Evolutionary conservation across 2,797 vertebrate genomes (phyloP), one percentile per base, ranked within the genome.

Genomic region (Scleropages formosus): DNA sequence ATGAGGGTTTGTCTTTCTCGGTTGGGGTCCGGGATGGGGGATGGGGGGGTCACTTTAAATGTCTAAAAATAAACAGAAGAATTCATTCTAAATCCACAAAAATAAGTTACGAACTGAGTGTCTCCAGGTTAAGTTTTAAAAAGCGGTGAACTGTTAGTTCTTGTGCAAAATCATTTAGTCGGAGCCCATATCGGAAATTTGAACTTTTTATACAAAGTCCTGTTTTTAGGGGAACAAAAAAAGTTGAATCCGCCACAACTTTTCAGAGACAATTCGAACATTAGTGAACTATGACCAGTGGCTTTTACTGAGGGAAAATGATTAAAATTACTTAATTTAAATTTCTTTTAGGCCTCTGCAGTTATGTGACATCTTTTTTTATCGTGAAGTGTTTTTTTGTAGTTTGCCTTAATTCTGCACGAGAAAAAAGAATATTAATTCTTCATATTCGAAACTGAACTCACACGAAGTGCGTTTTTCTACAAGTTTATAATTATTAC

Each of bases 1-100:
- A 63, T 47, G 72, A 26, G 13, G 69, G 79, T 78, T 83, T 51
- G 73, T 74, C 51, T 69, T 69, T 53, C 47, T 13, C 46, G 11
- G 18, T 46, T 22, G 47, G 67, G 67, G 13, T 49, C 20, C 15
- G 63, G 63, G 27, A 22, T 26, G 24, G 66, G 49, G 66, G 44
- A 3, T 12, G 49, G 22, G 20, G 44, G 46, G 11, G n/a, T 47
- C 22, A 2, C 6, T 39, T 27, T 69, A 4, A 16, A 26, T 63
- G 15, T 63, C 63, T 24, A 49, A n/a, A n/a, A n/a, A n/a, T n/a
- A n/a, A n/a, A n/a, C n/a, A n/a, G n/a, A n/a, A n/a, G n/a, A n/a
- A n/a, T n/a, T n/a, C n/a, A n/a, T n/a, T n/a, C n/a, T n/a, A n/a
- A n/a, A n/a, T n/a, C n/a, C n/a, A n/a, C n/a, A n/a, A n/a, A n/a